phyloP scores from a whole-genome alignment of 1,140 invertebrate species.

The Hypothenemus hampei region DNA sequence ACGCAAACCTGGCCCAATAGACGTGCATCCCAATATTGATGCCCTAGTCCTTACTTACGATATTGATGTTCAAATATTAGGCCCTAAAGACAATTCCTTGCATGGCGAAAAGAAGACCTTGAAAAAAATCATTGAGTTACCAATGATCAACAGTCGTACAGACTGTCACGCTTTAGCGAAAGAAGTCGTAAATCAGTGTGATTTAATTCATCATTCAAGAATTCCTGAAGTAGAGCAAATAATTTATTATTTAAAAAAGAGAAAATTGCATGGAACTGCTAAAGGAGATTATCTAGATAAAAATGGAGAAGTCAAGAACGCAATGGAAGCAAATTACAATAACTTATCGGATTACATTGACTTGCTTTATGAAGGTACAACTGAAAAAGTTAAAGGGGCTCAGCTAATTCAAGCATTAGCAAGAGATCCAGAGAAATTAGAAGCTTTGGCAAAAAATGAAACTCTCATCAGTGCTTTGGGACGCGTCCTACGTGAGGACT shows the following conservation, averaged over 20 bases:
- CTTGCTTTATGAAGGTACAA: slow-evolving; percentile 91
- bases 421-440: slow-evolving; percentile 88
- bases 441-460: slow-evolving; percentile 90
- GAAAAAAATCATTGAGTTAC: slow-evolving; percentile 79
- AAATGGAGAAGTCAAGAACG: slow-evolving; percentile 18
- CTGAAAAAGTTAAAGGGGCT: slow-evolving; percentile 91
- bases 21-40: slow-evolving; percentile 87
- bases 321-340: slow-evolving; percentile 60
- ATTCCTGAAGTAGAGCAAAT: slow-evolving; percentile 83
- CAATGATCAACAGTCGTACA: slow-evolving; percentile 74
- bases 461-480: slow-evolving; percentile 92
- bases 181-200: slow-evolving; percentile 85
- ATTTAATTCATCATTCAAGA: slow-evolving; percentile 81
- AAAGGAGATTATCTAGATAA: slow-evolving; percentile 34
- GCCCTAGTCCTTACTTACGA: slow-evolving; percentile 89
- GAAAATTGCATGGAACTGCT: slow-evolving; percentile 50
- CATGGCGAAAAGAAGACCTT: slow-evolving; percentile 81
- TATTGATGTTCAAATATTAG: slow-evolving; percentile 79
- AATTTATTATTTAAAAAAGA: slow-evolving; percentile 86
- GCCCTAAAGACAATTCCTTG: slow-evolving; percentile 77
- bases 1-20: slow-evolving; percentile 76
- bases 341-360: slow-evolving; percentile 93
- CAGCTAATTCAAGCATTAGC: slow-evolving; percentile 85
- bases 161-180: slow-evolving; percentile 75
- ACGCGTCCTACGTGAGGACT: slow-evolving; percentile 93